These are phyloP conservation scores for Pteronura brasiliensis DNA, from an alignment of 2,113 vertebrate genomes.

Conservation along the genomic window DNA sequence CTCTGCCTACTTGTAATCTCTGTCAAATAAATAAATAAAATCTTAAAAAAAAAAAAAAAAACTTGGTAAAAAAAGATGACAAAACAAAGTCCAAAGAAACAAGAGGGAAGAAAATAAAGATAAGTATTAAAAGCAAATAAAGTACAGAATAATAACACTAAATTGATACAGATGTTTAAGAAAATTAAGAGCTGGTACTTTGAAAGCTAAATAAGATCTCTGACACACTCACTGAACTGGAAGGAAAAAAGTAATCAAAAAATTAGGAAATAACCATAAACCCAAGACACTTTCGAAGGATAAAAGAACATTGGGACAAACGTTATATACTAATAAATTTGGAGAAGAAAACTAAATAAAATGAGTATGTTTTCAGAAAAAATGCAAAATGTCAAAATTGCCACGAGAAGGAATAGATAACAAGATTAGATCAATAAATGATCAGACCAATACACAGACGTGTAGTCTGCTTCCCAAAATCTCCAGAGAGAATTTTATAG, in stretches of 20 bases:
- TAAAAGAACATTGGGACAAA: not conserved
- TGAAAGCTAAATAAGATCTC: not conserved
- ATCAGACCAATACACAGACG: not conserved
- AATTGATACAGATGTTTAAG: not conserved
- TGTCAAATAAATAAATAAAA: no score
- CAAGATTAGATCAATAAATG: not conserved
- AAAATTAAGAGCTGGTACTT: not conserved
- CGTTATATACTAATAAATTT: not conserved
- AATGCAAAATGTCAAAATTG: not conserved
- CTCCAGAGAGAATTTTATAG: not conserved
- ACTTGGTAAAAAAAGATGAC: not conserved
- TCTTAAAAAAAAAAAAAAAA: no score
- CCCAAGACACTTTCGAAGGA: not conserved
- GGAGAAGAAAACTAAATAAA: not conserved
- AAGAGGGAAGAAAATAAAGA: not conserved
- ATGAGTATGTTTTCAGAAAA: conserved; percentile 2
- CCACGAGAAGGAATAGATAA: not conserved
- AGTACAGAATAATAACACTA: not conserved
- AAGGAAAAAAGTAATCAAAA: not conserved
- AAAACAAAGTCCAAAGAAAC: not conserved
- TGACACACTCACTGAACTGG: not conserved
- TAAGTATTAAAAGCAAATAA: not conserved
- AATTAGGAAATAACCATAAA: not conserved
- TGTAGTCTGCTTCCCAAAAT: not conserved
- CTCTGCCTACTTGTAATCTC: no score